Percentiles rank a stretch among this genome's conserved stretches.
phyloP scores from a whole-genome alignment of 2,113 vertebrate species.

The Plecotus auritus region DNA sequence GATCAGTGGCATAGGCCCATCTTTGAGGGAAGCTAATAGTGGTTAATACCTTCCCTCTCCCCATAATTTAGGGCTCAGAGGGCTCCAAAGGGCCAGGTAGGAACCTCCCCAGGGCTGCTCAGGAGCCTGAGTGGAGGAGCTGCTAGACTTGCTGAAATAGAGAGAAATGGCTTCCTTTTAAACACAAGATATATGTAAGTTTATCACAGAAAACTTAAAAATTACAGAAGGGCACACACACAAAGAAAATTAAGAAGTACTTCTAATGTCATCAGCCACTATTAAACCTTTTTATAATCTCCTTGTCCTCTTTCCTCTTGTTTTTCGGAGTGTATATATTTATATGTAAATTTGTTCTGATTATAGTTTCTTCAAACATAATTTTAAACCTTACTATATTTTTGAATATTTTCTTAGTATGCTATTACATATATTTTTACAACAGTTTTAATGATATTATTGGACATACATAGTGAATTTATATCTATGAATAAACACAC shows the following conservation, averaged over 20 bases:
- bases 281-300: neutral
- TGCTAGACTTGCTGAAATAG: neutral
- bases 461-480: neutral
- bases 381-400: slow-evolving; percentile 19
- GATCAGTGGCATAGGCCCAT: neutral
- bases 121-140: neutral
- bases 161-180: slow-evolving; percentile 4
- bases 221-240: neutral
- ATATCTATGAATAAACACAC: neutral
- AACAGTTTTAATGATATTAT: neutral
- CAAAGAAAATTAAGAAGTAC: neutral
- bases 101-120: neutral
- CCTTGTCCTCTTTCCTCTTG: neutral
- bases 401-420: slow-evolving; percentile 15
- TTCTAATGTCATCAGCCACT: neutral
- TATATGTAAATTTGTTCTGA: neutral
- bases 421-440: neutral
- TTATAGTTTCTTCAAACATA: neutral
- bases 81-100: neutral
- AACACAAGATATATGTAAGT: neutral
- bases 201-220: slow-evolving; percentile 14
- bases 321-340: neutral
- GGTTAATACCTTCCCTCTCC: neutral
- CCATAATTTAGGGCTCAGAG: neutral
- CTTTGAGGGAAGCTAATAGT: neutral